A percentile compares a stretch with the other conserved stretches of the same genome.
Conservation (phyloP, 2,797 vertebrate genomes). For the Rhynchonycteris naso region DNA sequence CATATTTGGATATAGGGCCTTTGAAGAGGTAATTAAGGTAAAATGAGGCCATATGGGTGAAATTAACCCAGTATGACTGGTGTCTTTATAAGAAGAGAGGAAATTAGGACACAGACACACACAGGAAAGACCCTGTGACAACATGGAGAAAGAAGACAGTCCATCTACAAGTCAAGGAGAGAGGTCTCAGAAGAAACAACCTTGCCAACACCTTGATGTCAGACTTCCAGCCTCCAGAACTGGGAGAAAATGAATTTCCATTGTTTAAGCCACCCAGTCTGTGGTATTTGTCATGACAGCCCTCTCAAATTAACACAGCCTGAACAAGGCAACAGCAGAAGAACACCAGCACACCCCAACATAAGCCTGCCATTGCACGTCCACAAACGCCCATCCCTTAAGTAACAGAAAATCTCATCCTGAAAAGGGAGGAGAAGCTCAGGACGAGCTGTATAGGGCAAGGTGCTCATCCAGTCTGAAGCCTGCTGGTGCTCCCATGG, state of each 20-base stretch:
- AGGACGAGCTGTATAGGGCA: not conserved
- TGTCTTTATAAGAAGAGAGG: not conserved
- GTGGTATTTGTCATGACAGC: not conserved
- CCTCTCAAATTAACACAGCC: not conserved
- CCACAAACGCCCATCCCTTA: not conserved
- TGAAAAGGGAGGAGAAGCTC: not conserved
- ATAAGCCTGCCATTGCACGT: not conserved
- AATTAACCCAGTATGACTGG: not conserved
- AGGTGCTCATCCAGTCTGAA: not conserved
- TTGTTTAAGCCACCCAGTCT: not conserved
- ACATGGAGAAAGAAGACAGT: not conserved
- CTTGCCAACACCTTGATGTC: not conserved
- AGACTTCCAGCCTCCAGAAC: not conserved
- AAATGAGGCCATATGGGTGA: not conserved
- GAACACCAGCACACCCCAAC: not conserved
- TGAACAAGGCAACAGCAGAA: not conserved
- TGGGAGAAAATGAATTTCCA: not conserved
- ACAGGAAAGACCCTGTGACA: not conserved
- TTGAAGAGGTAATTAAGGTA: not conserved
- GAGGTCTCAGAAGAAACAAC: not conserved
- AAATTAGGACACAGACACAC: not conserved
- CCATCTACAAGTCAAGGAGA: not conserved
- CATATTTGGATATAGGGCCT: not conserved
- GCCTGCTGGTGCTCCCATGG: not conserved
- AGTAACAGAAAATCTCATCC: not conserved